A percentile compares a stretch with the other conserved stretches of the same genome.
phyloP scores from a whole-genome alignment of 2,888 invertebrate species.

The Andrena flavipes region DNA sequence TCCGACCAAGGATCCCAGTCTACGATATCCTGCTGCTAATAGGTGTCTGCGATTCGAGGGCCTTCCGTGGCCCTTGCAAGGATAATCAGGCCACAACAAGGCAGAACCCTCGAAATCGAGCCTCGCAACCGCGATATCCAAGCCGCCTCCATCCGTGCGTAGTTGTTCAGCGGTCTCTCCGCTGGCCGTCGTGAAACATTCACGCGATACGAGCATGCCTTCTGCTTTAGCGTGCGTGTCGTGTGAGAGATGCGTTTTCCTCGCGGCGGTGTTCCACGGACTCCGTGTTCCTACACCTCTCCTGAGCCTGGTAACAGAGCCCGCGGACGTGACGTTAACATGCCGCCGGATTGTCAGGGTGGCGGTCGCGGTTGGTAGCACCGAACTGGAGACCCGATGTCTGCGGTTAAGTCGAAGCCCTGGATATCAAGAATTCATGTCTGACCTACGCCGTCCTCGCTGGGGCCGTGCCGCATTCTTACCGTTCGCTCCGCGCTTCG shows the following conservation, averaged over 20 bases:
- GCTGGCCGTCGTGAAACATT: slow-evolving; percentile 61
- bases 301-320: slow-evolving; percentile 53
- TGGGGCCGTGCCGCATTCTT: slow-evolving; percentile 14
- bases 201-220: slow-evolving; percentile 26
- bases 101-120: not conserved
- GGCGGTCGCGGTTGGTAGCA: slow-evolving; percentile 59
- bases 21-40: too few species aligned
- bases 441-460: slow-evolving; percentile 73
- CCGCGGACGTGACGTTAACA: slow-evolving; percentile 70
- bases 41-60: too few species aligned
- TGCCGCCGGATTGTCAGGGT: slow-evolving; percentile 69
- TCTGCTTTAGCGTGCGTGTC: slow-evolving; percentile 14
- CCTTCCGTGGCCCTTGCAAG: too few species aligned
- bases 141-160: not conserved
- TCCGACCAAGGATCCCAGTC: too few species aligned
- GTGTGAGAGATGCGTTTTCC: slow-evolving; percentile 24
- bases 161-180: slow-evolving; percentile 14
- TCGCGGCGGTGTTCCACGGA: slow-evolving; percentile 6
- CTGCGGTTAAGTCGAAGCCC: slow-evolving; percentile 77
- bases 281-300: slow-evolving; percentile 8
- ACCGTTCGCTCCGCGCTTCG: slow-evolving; percentile 34
- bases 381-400: slow-evolving; percentile 73
- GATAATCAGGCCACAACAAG: not conserved
- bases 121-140: not conserved
- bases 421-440: slow-evolving; percentile 79